A percentile compares a stretch with the other conserved stretches of the same genome.
Conservation (phyloP, 2,888 invertebrate species). For the Idaea dimidiata region DNA sequence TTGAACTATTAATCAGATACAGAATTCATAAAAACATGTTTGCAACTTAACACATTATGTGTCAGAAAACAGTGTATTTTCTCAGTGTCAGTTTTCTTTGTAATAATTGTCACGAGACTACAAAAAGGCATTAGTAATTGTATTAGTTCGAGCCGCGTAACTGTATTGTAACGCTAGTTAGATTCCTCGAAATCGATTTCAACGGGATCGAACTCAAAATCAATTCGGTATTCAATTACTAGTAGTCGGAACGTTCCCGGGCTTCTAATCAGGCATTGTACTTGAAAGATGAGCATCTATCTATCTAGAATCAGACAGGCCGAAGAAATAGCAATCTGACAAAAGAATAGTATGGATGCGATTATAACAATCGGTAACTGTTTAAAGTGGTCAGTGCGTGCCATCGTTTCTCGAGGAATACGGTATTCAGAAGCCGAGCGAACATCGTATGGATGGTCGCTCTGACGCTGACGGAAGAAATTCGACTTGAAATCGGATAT, state of each 20-base stretch:
- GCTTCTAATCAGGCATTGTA: conserved; percentile 68
- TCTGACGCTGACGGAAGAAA: conserved; percentile 29
- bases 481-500: conserved; percentile 34
- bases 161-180: conserved; percentile 54
- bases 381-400: conserved; percentile 42
- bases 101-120: conserved; percentile 33
- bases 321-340: conserved; percentile 66
- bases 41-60: conserved; percentile 19
- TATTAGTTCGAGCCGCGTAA: conserved; percentile 51
- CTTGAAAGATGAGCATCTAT: conserved; percentile 39
- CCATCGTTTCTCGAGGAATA: conserved; percentile 46
- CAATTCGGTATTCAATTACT: conserved; percentile 73
- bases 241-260: conserved; percentile 61
- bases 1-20: conserved; percentile 7
- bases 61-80: conserved; percentile 32
- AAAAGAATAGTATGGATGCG: conserved; percentile 63
- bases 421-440: conserved; percentile 52
- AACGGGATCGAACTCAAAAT: conserved; percentile 66
- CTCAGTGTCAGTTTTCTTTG: conserved; percentile 33
- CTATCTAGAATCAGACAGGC: conserved; percentile 68
- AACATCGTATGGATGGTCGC: conserved; percentile 36
- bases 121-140: conserved; percentile 46
- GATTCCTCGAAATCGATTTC: conserved; percentile 59
- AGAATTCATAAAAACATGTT: conserved; percentile 8
- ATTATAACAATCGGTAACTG: conserved; percentile 73